Evolutionary conservation across 2,888 invertebrate genomes (phyloP), one percentile per base, ranked within the genome.

Genomic region (Siphlonurus alternatus): DNA sequence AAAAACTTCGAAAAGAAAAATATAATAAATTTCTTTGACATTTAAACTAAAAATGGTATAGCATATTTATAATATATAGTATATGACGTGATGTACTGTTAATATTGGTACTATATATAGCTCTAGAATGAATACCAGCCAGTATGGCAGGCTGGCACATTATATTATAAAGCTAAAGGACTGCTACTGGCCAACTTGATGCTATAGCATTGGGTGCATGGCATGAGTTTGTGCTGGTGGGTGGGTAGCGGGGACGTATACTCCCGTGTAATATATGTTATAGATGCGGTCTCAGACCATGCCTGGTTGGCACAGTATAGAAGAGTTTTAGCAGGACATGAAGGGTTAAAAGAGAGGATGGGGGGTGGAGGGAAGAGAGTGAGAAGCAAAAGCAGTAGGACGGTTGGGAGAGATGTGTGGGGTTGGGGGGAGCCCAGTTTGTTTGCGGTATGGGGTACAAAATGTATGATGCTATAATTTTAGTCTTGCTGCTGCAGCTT

Each of bases 391-490:
- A 38, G n/a, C n/a, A n/a, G n/a, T n/a, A n/a, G n/a, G n/a, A n/a
- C n/a, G n/a, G n/a, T n/a, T n/a, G n/a, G n/a, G n/a, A n/a, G n/a
- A n/a, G n/a, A n/a, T n/a, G n/a, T n/a, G n/a, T n/a, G n/a, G n/a
- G 38, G 38, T 5, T 38, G 38, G 38, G 5, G 38, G 38, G 56
- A n/a, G 56, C n/a, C 56, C n/a, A 22, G n/a, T 56, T 56, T 56
- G 56, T 56, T 56, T 56, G 56, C 56, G 56, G 56, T 56, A 22
- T 56, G 56, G 56, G 56, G 56, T 22, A 56, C 22, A 56, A 56
- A 56, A 56, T 56, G 56, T 56, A 56, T 56, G 56, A 56, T 22
- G 56, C 56, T 56, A 56, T 56, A 56, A 56, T 56, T 56, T 56
- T 56, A 56, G 38, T 38, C 7, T 38, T 38, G 38, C 38, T 38